These are phyloP conservation scores for Eudemis profundana DNA, from an alignment of 2,888 invertebrate genomes.

Conservation along the genomic window DNA sequence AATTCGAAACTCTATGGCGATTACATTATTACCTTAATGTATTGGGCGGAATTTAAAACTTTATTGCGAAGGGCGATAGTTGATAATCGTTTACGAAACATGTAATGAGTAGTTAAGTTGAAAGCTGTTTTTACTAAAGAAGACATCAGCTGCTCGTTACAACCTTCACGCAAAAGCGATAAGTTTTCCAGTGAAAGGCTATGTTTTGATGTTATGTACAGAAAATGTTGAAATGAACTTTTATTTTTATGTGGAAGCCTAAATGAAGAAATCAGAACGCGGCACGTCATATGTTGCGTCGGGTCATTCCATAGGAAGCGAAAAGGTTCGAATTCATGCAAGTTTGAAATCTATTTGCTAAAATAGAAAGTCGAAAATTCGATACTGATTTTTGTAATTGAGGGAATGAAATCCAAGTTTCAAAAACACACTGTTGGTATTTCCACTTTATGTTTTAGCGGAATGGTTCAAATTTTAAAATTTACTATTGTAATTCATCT, in stretches of 20 bases:
- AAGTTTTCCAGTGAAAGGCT: background rate
- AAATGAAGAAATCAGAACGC: background rate
- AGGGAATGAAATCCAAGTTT: background rate
- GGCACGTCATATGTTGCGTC: background rate
- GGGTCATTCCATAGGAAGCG: background rate
- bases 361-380: too few species aligned
- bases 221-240: background rate
- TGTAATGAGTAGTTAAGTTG: too few species aligned
- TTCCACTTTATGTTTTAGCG: too few species aligned
- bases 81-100: too few species aligned
- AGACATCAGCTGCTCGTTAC: background rate
- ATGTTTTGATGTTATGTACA: conserved; percentile 25
- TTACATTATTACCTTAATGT: background rate
- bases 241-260: conserved; percentile 17
- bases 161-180: background rate
- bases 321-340: background rate
- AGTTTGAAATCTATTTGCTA: too few species aligned
- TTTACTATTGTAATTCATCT: too few species aligned
- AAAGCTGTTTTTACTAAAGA: background rate
- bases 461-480: background rate
- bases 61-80: background rate
- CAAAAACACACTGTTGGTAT: background rate
- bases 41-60: background rate
- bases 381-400: too few species aligned
- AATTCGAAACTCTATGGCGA: background rate